Conservation (phyloP, 2,888 invertebrate species). For the Cheilosia impressa region DNA sequence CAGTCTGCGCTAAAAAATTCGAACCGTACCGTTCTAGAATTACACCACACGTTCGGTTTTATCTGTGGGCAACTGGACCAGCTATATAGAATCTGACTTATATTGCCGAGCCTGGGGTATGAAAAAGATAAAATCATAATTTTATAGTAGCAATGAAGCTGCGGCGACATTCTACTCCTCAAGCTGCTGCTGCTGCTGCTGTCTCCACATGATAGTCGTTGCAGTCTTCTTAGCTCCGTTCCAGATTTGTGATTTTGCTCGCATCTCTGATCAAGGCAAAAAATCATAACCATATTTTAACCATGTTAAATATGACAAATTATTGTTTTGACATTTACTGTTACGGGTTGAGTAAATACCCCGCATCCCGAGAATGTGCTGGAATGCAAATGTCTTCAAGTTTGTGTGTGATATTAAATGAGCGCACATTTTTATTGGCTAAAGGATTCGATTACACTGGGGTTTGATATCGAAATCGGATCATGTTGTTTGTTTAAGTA, state of each 20-base stretch:
- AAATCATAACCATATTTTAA: slow-evolving; percentile 64
- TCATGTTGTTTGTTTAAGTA: neutral
- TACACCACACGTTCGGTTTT: slow-evolving; percentile 29
- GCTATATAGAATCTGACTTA: slow-evolving; percentile 54
- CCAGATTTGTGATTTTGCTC: slow-evolving; percentile 45
- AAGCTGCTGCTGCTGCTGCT: slow-evolving; percentile 15
- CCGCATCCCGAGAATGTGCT: neutral
- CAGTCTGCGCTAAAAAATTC: slow-evolving; percentile 17
- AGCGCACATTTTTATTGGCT: neutral
- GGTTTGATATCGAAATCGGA: slow-evolving; percentile 7
- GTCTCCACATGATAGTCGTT: slow-evolving; percentile 5
- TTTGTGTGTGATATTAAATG: too few species aligned
- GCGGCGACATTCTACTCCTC: slow-evolving; percentile 54
- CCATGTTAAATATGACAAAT: slow-evolving; percentile 71
- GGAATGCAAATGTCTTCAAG: neutral
- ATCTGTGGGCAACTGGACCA: slow-evolving; percentile 47
- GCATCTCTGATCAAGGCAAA: slow-evolving; percentile 38
- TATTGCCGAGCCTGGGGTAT: slow-evolving; percentile 43
- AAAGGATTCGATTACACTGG: slow-evolving; percentile 34
- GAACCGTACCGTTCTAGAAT: slow-evolving; percentile 52
- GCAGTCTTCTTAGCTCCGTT: slow-evolving; percentile 22
- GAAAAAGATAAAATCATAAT: slow-evolving; percentile 66
- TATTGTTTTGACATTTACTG: slow-evolving; percentile 67
- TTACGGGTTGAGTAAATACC: slow-evolving; percentile 29
- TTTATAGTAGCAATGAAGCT: slow-evolving; percentile 68